Conservation (phyloP, 2,113 vertebrate species). For the Phrynosoma blainvillii region DNA sequence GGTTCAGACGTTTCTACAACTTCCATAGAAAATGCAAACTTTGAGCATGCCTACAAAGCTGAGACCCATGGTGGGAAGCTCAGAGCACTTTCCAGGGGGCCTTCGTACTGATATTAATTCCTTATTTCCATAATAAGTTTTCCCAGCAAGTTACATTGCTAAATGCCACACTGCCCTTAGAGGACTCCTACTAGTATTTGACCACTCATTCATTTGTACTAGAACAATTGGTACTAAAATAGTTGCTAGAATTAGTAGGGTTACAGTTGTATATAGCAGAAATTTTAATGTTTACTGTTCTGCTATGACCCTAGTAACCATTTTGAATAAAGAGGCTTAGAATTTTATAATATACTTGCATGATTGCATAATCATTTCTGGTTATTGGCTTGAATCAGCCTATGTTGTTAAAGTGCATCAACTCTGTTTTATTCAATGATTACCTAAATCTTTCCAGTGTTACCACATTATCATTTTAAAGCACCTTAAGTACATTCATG, state of each 20-base stretch:
- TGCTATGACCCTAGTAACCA: too few species aligned
- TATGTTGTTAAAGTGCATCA: not conserved
- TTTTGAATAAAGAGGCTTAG: not conserved
- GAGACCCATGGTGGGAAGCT: not conserved
- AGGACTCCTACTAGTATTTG: not conserved
- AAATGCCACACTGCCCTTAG: not conserved
- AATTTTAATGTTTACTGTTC: not conserved
- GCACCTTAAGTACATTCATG: constrained; percentile 2
- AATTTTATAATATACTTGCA: constrained; percentile 1
- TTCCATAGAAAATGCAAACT: not conserved
- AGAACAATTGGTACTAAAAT: not conserved
- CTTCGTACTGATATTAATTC: not conserved
- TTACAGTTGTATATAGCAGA: not conserved
- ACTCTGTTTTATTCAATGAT: not conserved
- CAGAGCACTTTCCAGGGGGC: not conserved
- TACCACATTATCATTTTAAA: not conserved
- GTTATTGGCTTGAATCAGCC: not conserved
- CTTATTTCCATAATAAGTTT: not conserved
- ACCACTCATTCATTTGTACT: not conserved
- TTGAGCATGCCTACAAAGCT: not conserved
- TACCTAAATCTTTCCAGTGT: not conserved
- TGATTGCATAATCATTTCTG: not conserved
- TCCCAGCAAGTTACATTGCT: not conserved
- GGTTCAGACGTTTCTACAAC: not conserved
- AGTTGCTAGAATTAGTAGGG: not conserved